These are phyloP conservation scores for Carassius gibelio DNA, from an alignment of 2,113 vertebrate genomes.

Conservation along the genomic window DNA sequence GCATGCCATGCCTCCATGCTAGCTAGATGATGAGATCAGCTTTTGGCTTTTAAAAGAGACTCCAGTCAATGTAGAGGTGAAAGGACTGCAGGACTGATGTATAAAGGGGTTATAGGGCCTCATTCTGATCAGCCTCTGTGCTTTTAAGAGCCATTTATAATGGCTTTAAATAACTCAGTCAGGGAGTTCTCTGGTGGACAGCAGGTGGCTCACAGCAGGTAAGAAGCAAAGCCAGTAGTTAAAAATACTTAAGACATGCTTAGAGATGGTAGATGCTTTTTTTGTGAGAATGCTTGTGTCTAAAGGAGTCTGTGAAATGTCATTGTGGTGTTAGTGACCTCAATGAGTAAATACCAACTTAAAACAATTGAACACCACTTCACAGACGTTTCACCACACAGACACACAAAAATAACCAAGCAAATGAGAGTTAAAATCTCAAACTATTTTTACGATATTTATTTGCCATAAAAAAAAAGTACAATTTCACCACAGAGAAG, in stretches of 20 bases:
- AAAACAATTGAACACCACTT: background rate
- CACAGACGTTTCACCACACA: background rate
- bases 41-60: background rate
- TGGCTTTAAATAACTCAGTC: slow-evolving; percentile 22
- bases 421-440: background rate
- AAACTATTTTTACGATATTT: background rate
- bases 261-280: slow-evolving; percentile 1
- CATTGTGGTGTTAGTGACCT: slow-evolving; percentile 49
- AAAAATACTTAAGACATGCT: background rate
- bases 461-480: background rate
- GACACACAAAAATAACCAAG: background rate
- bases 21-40: background rate
- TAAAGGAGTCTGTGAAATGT: slow-evolving; percentile 37
- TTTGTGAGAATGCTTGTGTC: background rate
- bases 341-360: slow-evolving; percentile 45
- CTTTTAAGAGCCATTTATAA: slow-evolving; percentile 6
- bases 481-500: background rate
- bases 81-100: background rate
- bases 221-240: background rate
- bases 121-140: slow-evolving; percentile 3
- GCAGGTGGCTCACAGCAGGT: background rate
- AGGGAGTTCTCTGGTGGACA: background rate
- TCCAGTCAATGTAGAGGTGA: background rate
- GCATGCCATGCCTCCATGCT: background rate
- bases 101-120: background rate